A percentile compares a stretch with the other conserved stretches of the same genome.
Conservation (phyloP, 2,888 invertebrate species). For the Exocentrus adspersus region DNA sequence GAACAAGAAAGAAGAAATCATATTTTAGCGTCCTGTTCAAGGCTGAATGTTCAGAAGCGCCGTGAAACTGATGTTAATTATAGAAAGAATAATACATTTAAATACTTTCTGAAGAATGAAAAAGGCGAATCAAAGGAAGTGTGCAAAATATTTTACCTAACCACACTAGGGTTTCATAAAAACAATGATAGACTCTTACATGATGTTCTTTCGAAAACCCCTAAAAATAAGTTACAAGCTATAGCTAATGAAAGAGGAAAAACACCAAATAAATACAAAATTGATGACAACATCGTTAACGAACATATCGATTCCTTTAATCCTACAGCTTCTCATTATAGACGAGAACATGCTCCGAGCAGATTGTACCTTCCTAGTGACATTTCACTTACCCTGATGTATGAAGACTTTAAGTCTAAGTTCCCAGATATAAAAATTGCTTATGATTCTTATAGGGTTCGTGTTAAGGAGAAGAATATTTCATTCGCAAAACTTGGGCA, state of each 20-base stretch:
- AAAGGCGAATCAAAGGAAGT: slow-evolving; percentile 13
- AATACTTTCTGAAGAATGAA: background rate
- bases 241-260: slow-evolving; percentile 13
- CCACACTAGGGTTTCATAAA: slow-evolving; percentile 29
- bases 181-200: slow-evolving; percentile 24
- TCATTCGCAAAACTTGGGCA: slow-evolving; percentile 38
- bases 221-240: slow-evolving; percentile 17
- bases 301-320: slow-evolving; percentile 26
- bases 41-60: no score
- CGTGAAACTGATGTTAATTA: no score
- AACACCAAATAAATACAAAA: slow-evolving; percentile 23
- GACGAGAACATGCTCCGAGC: slow-evolving; percentile 11
- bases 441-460: slow-evolving; percentile 18
- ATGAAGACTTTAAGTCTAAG: slow-evolving; percentile 29
- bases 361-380: slow-evolving; percentile 30
- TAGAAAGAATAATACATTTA: no score
- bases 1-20: slow-evolving; percentile 9
- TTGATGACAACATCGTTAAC: slow-evolving; percentile 12
- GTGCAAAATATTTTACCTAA: slow-evolving; percentile 30
- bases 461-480: slow-evolving; percentile 33
- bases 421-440: slow-evolving; percentile 23
- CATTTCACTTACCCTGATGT: slow-evolving; percentile 24
- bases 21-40: slow-evolving; percentile 5
- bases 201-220: slow-evolving; percentile 26
- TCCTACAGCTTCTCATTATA: slow-evolving; percentile 32